These are phyloP conservation scores for Trigoniulus corallinus DNA, from an alignment of 1,140 invertebrate genomes.

Conservation along the genomic window DNA sequence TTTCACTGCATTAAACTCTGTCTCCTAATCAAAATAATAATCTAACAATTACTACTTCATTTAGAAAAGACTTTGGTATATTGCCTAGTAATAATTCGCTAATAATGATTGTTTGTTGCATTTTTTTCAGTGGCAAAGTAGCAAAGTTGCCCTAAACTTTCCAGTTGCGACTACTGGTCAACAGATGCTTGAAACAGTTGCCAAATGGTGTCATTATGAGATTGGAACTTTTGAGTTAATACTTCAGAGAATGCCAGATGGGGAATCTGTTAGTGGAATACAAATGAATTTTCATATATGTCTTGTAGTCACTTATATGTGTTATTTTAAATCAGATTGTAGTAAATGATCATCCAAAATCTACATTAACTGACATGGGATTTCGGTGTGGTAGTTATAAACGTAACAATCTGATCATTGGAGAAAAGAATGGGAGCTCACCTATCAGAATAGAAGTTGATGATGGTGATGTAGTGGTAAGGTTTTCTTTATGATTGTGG, in stretches of 20 bases:
- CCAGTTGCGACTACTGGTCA: slow-evolving; percentile 31
- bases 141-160: slow-evolving; percentile 28
- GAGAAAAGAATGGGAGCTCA: slow-evolving; percentile 11
- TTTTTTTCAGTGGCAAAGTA: slow-evolving; percentile 6
- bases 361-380: slow-evolving; percentile 27
- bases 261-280: too few relatives aligned
- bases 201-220: slow-evolving; percentile 33
- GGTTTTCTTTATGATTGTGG: neutral
- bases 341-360: slow-evolving; percentile 24
- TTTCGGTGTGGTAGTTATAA: slow-evolving; percentile 22
- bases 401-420: slow-evolving; percentile 21
- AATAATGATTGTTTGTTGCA: slow-evolving; percentile 11
- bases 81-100: too few relatives aligned
- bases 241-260: slow-evolving; percentile 21
- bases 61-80: too few relatives aligned
- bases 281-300: neutral
- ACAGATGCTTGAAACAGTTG: slow-evolving; percentile 32
- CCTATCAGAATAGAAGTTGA: slow-evolving; percentile 13
- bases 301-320: slow-evolving; percentile 10
- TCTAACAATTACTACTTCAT: too few relatives aligned
- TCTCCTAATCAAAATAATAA: too few relatives aligned
- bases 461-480: neutral
- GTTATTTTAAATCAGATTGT: slow-evolving; percentile 21
- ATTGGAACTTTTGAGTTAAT: slow-evolving; percentile 31
- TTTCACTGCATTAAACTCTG: too few relatives aligned